A percentile compares a stretch with the other conserved stretches of the same genome.
phyloP scores from a whole-genome alignment of 30 jellyfish, hydroid and myxozoan species.

The Chrysaora quinquecirrha region DNA sequence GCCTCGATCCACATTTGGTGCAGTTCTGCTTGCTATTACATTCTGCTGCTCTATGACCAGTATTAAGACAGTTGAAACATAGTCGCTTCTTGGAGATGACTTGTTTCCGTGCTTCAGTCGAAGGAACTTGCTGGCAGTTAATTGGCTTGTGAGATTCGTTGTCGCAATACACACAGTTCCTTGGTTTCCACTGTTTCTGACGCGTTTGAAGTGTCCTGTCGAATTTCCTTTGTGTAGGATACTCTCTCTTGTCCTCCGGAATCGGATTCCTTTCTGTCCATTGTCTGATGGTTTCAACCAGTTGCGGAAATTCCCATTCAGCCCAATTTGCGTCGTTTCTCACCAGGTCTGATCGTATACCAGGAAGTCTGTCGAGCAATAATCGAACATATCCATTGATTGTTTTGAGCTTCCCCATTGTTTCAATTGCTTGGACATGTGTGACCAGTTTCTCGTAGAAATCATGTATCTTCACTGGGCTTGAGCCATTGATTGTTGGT shows the following conservation, averaged over 20 bases:
- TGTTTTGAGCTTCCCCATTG: slow-evolving; percentile 61
- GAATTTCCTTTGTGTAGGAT: background rate
- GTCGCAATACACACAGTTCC: slow-evolving; percentile 10
- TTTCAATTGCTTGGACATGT: slow-evolving; percentile 68
- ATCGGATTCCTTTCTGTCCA: slow-evolving; percentile 65
- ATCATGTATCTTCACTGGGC: slow-evolving; percentile 29
- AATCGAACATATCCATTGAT: slow-evolving; percentile 45
- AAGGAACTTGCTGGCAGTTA: background rate
- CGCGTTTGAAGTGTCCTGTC: no score
- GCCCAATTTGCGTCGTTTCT: slow-evolving; percentile 56
- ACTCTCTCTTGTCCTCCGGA: background rate
- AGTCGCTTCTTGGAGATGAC: background rate
- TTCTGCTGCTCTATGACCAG: slow-evolving; percentile 40
- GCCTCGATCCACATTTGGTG: slow-evolving; percentile 24
- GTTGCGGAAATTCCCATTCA: slow-evolving; percentile 52
- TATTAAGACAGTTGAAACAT: no score
- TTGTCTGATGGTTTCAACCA: slow-evolving; percentile 50
- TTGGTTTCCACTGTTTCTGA: slow-evolving; percentile 12
- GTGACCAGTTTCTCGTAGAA: slow-evolving; percentile 27
- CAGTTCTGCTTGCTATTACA: slow-evolving; percentile 39
- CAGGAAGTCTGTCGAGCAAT: slow-evolving; percentile 68
- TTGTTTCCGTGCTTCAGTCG: slow-evolving; percentile 2
- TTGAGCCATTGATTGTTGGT: slow-evolving; percentile 46
- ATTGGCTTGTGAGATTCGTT: background rate
- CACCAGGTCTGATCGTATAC: slow-evolving; percentile 64